phyloP scores from a whole-genome alignment of 2,797 vertebrate genomes.

The Peromyscus eremicus region DNA sequence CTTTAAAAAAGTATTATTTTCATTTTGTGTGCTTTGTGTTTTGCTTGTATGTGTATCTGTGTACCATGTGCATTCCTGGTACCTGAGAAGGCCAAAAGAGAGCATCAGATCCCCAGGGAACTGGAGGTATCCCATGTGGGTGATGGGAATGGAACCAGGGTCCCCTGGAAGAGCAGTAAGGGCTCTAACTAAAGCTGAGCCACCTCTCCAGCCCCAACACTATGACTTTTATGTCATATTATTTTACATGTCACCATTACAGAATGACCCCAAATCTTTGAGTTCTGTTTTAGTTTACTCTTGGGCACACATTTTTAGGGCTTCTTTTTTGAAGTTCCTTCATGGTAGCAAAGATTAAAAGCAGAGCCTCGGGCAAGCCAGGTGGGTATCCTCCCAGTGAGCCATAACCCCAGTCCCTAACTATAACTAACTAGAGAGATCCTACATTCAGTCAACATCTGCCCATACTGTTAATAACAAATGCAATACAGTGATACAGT shows the following conservation, averaged over 20 bases:
- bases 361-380: neutral
- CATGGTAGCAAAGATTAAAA: neutral
- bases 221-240: conserved; percentile 66
- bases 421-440: conserved; percentile 79
- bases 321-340: neutral
- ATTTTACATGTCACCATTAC: conserved; percentile 62
- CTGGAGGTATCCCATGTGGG: neutral
- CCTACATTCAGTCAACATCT: conserved; percentile 80
- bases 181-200: neutral
- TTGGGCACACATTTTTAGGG: neutral
- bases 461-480: conserved; percentile 81
- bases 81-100: neutral
- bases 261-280: conserved; percentile 74
- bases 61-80: neutral
- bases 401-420: neutral
- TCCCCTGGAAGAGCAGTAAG: neutral
- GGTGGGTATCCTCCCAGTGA: neutral
- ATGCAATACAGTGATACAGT: conserved; percentile 74
- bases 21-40: neutral
- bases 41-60: neutral
- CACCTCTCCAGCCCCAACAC: neutral
- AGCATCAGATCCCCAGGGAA: no score
- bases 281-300: neutral
- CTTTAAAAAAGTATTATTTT: neutral
- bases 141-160: neutral